Evolutionary conservation across 2,888 invertebrate species (phyloP), one percentile per base, ranked within the genome.

Genomic region (Actias luna): DNA sequence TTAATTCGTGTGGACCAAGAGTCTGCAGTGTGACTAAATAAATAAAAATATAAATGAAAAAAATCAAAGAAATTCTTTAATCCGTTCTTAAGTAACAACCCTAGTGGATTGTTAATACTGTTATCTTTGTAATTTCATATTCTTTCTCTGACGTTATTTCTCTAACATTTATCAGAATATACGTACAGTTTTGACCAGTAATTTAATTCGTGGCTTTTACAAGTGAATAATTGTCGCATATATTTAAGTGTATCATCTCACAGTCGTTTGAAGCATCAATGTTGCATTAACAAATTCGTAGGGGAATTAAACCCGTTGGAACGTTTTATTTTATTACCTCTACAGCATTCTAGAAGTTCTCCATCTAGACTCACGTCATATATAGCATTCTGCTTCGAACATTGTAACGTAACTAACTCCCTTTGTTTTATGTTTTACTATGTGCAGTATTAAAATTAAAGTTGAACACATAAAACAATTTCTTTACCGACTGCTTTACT

Each of bases 261-360:
- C 18, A 18, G 18, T 42, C 52, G 52, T 27, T 27, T 55, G 14
- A n/a, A 16, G 29, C 55, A 29, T 29, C 55, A 55, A 55, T n/a
- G 27, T 55, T 55, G 29, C 55, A 55, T 55, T 55, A 29, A 29
- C 29, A 55, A 10, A 5, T n/a, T 22, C 46, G 25, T 29, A 55
- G 10, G 14, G n/a, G 29, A 14, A 12, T 55, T 55, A 55, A 55
- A 55, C 29, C 29, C n/a, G 55, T 29, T 55, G 16, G 29, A 55
- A 55, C 14, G 29, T 55, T 55, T 55, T 29, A 55, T 14, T 55
- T 55, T 55, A 55, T 55, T 55, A 29, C 52, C 27, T 39, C 14
- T 8, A 52, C 27, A 27, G 52, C 29, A 12, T 29, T 29, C n/a
- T 8, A 55, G 55, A 29, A 55, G 27, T n/a, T 55, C 29, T 55